Base-by-base conservation (phyloP, 1,140 invertebrate species). In the Saccostrea echinata region DNA sequence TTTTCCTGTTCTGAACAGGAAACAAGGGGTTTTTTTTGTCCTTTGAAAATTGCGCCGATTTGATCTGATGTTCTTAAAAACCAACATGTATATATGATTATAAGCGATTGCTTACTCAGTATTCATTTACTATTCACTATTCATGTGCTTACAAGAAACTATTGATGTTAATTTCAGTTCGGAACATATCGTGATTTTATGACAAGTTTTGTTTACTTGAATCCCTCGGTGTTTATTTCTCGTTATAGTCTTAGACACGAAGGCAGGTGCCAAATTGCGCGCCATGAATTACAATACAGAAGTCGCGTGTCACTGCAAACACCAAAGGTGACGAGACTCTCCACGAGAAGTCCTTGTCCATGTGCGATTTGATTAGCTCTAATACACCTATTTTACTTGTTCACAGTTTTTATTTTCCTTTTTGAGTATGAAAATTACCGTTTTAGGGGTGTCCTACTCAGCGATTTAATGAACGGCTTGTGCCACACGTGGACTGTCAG, bases 331-430 rank as follows among this genome's bases (percentile, higher is more conserved):
- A 6, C 27, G 30, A 30, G 27, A 33, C 68, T 61, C 68, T 76
- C 16, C 0, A 11, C 68, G 27, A 30, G 27, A 33, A 16, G 68
- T 76, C 68, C 30, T 24, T 76, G 68, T 76, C 68, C 27, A 16
- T 27, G 68, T 76, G 68, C 27, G 68, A 76, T 76, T 76, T 76
- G 68, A 76, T 76, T 76, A 76, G 68, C 68, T 76, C 30, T 76
- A 76, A 76, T 76, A 76, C 68, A 76, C 68, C 68, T 76, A 76
- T 76, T 76, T 76, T 76, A 76, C 68, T 76, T 76, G 68, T 76
- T 76, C 68, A 33, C 68, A 33, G 68, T 76, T 76, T 76, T 76
- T 76, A 76, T 76, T 76, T 76, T 76, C 68, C 68, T 33, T 76
- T 76, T 76, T 30, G 68, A 76, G 68, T 16, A 30, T 76, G 68